Base-by-base conservation (phyloP, 2,113 vertebrate genomes). In the Copsychus sechellarum region DNA sequence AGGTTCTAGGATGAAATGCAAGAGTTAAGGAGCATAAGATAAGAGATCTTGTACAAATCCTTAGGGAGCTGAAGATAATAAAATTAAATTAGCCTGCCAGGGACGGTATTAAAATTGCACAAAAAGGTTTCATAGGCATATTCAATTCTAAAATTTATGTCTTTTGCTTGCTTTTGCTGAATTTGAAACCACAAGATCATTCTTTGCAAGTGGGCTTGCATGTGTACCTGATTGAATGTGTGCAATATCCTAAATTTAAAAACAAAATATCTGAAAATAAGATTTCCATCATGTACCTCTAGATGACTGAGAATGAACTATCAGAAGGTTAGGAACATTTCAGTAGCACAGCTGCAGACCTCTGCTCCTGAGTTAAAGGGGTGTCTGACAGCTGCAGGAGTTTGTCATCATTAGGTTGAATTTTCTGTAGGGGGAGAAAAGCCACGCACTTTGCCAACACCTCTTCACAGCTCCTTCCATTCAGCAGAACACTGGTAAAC, bases 41-140 rank as follows among this genome's bases (percentile, higher is more conserved):
- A 36, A 57, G 13, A 45, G 25, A 85, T 29, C 8, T 70, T 58
- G 60, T 50, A 38, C 42, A 86, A 80, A 89, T 81, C 47, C 24
- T 25, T 18, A 58, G 25, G 23, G 69, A 56, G 26, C 2, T 56
- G 23, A 72, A 87, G 86, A 84, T 14, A 56, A 69, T 43, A 2
- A 73, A 53, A 73, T 67, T 54, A 79, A 85, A 82, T 93, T 65
- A 77, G 22, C 19, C 45, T 81, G 8, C 28, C n/a, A 65, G 20
- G 9, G 28, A 77, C 13, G 45, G 14, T 43, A 31, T 40, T 74
- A 29, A 42, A 87, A 84, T 58, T 53, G 17, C 18, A 57, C 14
- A 65, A 78, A 61, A 69, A 50, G 0, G 0, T 57, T 81, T 34
- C 60, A 33, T 29, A 51, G 0, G 1, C 40, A 51, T 56, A 65